Conservation (phyloP, 2,888 invertebrate genomes). For the Spicauda simplicius region DNA sequence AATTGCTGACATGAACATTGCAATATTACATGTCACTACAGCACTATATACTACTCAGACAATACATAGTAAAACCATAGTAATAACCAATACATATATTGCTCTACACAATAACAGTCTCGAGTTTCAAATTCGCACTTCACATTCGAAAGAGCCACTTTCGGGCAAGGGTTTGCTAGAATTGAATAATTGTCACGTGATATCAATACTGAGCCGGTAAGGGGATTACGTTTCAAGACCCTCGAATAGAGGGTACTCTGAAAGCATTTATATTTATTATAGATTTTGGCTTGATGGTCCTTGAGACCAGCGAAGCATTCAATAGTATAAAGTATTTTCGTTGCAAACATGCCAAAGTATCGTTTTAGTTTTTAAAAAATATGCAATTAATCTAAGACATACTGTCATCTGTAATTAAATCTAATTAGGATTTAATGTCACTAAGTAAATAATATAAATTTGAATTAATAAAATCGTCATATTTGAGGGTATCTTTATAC, state of each 20-base stretch:
- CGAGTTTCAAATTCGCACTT: conserved; percentile 10
- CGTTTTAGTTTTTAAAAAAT: neutral
- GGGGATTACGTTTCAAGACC: conserved; percentile 32
- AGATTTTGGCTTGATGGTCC: conserved; percentile 10
- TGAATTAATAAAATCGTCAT: no score
- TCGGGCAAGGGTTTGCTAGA: conserved; percentile 14
- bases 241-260: conserved; percentile 14
- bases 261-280: conserved; percentile 25
- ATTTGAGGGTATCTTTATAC: no score
- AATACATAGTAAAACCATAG: no score
- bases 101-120: neutral
- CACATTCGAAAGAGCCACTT: conserved; percentile 2
- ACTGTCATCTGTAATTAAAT: no score
- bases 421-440: no score
- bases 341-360: no score
- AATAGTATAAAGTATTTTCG: neutral
- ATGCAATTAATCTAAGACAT: neutral
- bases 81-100: neutral
- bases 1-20: no score
- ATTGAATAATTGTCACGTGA: conserved; percentile 34
- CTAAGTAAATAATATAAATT: no score
- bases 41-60: no score
- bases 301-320: neutral
- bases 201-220: conserved; percentile 28
- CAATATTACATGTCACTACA: no score